Conservation (phyloP, 1,140 invertebrate genomes). For the Camponotus pennsylvanicus region DNA sequence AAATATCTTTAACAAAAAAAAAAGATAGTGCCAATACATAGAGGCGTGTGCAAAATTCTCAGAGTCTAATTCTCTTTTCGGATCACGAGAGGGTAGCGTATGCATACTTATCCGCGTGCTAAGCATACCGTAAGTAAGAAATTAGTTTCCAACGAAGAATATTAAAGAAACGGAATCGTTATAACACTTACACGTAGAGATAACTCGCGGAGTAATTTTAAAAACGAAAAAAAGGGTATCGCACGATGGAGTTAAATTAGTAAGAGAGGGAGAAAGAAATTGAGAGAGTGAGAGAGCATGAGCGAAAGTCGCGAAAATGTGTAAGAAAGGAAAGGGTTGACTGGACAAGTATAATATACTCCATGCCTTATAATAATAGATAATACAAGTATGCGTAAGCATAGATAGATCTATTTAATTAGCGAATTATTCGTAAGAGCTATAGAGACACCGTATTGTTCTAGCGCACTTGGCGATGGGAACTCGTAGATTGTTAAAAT, state of each 20-base stretch:
- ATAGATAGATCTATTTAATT: slow-evolving; percentile 81
- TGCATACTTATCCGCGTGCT: slow-evolving; percentile 45
- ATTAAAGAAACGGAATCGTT: slow-evolving; percentile 36
- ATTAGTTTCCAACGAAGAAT: slow-evolving; percentile 56
- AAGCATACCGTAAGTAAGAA: slow-evolving; percentile 49
- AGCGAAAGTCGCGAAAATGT: not conserved
- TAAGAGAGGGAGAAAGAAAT: slow-evolving; percentile 40
- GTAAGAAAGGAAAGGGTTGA: slow-evolving; percentile 33
- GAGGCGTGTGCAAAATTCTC: slow-evolving; percentile 56
- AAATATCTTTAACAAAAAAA: not conserved
- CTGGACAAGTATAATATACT: slow-evolving; percentile 83
- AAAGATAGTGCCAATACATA: slow-evolving; percentile 66
- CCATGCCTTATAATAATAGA: slow-evolving; percentile 86
- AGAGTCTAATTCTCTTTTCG: slow-evolving; percentile 54
- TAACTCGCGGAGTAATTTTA: slow-evolving; percentile 42
- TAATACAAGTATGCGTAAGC: slow-evolving; percentile 81
- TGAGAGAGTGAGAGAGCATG: not conserved
- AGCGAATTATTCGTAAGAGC: slow-evolving; percentile 63
- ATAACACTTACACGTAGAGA: slow-evolving; percentile 44
- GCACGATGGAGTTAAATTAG: slow-evolving; percentile 38
- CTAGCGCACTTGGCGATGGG: slow-evolving; percentile 42
- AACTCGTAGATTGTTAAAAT: not conserved
- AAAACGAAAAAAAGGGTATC: slow-evolving; percentile 51
- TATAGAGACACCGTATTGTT: slow-evolving; percentile 34
- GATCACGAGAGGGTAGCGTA: slow-evolving; percentile 35